A percentile compares a stretch with the other conserved stretches of the same genome.
Evolutionary conservation across 2,113 vertebrate genomes (phyloP).

Genomic region (Proteles cristata): DNA sequence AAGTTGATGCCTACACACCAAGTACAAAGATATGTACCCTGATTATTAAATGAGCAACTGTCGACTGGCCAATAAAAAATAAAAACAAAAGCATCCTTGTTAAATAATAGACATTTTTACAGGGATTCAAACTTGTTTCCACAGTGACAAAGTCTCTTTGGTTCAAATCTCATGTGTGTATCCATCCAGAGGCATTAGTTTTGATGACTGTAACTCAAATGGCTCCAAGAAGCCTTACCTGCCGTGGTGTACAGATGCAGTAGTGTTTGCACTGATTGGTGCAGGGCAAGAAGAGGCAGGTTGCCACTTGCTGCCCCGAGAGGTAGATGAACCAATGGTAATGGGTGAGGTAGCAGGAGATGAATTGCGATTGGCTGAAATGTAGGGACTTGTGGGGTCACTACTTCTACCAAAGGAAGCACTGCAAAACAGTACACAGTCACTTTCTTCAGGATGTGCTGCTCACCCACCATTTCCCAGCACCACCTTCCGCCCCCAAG

Average conservation of each 20-base stretch:
- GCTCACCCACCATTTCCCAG: constrained; percentile 51
- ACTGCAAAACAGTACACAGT: constrained; percentile 88
- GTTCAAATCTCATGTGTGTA: neutral
- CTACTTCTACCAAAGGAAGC: constrained; percentile 88
- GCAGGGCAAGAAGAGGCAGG: constrained; percentile 84
- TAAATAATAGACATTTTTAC: neutral
- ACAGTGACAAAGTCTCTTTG: constrained; percentile 32
- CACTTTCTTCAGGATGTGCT: constrained; percentile 81
- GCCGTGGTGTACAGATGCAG: constrained; percentile 77
- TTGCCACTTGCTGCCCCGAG: constrained; percentile 84
- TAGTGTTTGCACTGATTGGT: constrained; percentile 80
- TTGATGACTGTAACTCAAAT: neutral
- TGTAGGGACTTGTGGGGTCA: constrained; percentile 87
- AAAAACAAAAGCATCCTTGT: neutral
- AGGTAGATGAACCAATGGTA: constrained; percentile 86
- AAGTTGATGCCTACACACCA: neutral
- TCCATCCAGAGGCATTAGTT: constrained; percentile 41
- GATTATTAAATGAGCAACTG: neutral
- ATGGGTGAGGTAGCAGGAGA: constrained; percentile 88
- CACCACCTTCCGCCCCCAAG: constrained; percentile 58
- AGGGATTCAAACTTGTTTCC: neutral
- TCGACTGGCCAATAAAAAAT: neutral
- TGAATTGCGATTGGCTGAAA: constrained; percentile 87
- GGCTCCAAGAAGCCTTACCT: constrained; percentile 83
- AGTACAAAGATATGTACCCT: neutral